phyloP scores from a whole-genome alignment of 92 coral and sea anemone species.

The Scolanthus callimorphus region DNA sequence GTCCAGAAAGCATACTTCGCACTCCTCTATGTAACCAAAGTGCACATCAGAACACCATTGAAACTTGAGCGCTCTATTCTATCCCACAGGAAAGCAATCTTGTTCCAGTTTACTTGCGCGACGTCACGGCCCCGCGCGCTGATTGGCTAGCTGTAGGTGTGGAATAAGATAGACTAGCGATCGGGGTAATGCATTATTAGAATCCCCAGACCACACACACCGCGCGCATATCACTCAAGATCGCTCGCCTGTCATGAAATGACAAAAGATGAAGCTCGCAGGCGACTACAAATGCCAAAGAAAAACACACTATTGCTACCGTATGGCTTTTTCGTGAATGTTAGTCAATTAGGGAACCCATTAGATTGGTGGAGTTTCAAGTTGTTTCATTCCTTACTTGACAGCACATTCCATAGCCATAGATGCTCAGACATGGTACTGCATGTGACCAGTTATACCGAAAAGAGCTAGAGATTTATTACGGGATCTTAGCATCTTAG shows the following conservation, averaged over 20 bases:
- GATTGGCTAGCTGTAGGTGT: conserved; percentile 22
- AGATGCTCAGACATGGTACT: too few species aligned
- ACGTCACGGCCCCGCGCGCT: conserved; percentile 30
- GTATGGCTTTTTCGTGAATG: too few species aligned
- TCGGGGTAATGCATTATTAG: conserved; percentile 7
- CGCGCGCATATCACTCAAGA: not conserved
- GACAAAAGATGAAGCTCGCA: conserved; percentile 1
- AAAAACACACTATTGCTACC: too few species aligned
- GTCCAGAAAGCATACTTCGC: not conserved
- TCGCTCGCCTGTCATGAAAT: conserved; percentile 9
- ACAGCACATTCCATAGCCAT: too few species aligned
- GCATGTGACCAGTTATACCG: too few species aligned
- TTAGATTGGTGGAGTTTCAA: too few species aligned
- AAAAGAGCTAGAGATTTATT: too few species aligned
- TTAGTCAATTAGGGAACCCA: too few species aligned
- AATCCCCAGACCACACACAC: conserved; percentile 30
- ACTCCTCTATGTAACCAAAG: not conserved
- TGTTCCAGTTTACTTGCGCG: conserved; percentile 10
- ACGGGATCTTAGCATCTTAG: too few species aligned
- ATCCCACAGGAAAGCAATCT: conserved; percentile 29
- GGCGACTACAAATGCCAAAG: conserved; percentile 35
- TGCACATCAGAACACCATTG: not conserved
- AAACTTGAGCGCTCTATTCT: conserved; percentile 26
- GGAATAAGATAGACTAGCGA: too few species aligned
- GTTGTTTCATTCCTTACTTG: too few species aligned